Conservation (phyloP, 53 echinoderm and acorn worm genomes). For the Arbacia lixula region DNA sequence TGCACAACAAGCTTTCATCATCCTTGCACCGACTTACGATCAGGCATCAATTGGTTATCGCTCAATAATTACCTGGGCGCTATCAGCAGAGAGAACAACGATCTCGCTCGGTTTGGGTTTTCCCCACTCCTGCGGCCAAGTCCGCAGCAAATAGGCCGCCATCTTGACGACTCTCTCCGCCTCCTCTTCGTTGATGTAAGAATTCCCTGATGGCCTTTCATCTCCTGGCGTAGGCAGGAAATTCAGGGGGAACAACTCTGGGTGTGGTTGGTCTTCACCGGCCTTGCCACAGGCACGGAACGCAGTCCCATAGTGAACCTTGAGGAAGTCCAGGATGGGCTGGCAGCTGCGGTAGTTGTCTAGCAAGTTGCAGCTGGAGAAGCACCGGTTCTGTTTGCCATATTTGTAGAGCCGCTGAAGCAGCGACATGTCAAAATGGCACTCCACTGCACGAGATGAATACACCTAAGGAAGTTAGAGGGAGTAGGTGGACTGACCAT, state of each 20-base stretch:
- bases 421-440: constrained; percentile 81
- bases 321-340: constrained; percentile 83
- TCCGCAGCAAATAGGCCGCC: constrained; percentile 57
- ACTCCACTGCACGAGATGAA: constrained; percentile 58
- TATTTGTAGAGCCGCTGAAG: constrained; percentile 74
- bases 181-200: constrained; percentile 87
- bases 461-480: constrained; percentile 67
- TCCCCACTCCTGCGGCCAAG: constrained; percentile 87
- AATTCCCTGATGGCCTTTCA: constrained; percentile 77
- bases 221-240: constrained; percentile 84
- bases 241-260: constrained; percentile 75
- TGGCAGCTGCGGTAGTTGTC: constrained; percentile 86
- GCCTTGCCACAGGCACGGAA: constrained; percentile 34
- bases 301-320: constrained; percentile 12
- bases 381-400: constrained; percentile 49
- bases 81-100: constrained; percentile 84
- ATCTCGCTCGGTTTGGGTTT: constrained; percentile 64
- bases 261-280: constrained; percentile 72
- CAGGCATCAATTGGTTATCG: too few relatives aligned
- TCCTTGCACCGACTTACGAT: too few relatives aligned
- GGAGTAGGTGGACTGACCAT: too few relatives aligned
- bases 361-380: constrained; percentile 61
- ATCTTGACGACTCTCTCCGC: constrained; percentile 69
- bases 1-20: too few relatives aligned
- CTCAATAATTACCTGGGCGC: constrained; percentile 92